A percentile compares a stretch with the other conserved stretches of the same genome.
These are phyloP conservation scores for Camptogramma bilineatum DNA, from an alignment of 2,888 invertebrate species.

Conservation along the genomic window DNA sequence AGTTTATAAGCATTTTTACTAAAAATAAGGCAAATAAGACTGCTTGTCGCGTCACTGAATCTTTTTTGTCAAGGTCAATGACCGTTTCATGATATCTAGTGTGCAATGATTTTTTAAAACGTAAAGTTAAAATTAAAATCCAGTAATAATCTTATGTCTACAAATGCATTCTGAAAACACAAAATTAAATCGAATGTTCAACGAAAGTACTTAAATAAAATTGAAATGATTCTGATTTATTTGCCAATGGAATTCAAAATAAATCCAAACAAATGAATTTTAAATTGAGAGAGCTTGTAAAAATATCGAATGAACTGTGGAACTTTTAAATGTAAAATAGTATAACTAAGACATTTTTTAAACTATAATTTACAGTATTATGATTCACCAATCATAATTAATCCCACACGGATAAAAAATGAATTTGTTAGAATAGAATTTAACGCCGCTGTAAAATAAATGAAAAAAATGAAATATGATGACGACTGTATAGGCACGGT, in stretches of 20 bases:
- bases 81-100: neutral
- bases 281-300: no score
- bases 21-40: conserved; percentile 12
- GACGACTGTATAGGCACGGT: no score
- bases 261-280: no score
- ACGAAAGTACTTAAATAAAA: no score
- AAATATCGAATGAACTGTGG: no score
- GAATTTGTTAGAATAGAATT: neutral
- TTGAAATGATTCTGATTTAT: no score
- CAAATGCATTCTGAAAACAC: no score
- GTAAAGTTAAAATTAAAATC: no score
- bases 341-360: neutral
- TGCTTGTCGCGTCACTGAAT: neutral
- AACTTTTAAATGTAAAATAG: neutral
- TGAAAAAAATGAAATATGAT: no score
- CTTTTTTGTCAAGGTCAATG: neutral
- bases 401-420: neutral
- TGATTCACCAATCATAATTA: neutral
- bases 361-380: neutral
- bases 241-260: no score
- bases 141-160: no score
- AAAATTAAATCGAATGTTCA: no score
- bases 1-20: conserved; percentile 41
- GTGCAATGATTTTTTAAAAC: neutral
- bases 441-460: neutral